Evolutionary conservation across 2,888 invertebrate species (phyloP), one percentile per base, ranked within the genome.

Genomic region (Napeogenes sylphis): DNA sequence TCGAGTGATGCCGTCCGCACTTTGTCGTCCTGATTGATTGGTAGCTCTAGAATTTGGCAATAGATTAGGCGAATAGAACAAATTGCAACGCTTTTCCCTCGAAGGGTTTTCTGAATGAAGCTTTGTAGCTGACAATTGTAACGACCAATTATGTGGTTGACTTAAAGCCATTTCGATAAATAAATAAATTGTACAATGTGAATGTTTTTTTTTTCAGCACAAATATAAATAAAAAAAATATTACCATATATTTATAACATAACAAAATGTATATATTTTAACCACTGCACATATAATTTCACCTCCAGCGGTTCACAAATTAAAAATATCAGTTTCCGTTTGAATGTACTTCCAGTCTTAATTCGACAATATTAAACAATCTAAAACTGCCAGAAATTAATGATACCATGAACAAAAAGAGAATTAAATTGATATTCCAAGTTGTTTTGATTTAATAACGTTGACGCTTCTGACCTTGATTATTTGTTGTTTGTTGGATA

Each of bases 381-480:
- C 10, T 42, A 42, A 42, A 42, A 10, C 10, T 10, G 3, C 2
- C 42, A 42, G 5, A 38, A 42, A 42, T 10, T 10, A 42, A 42
- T 10, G 42, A 42, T 10, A 8, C 38, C 55, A 35, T 76, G 75
- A 74, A 76, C 76, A 74, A 33, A 35, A n/a, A 14, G 8, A 55
- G 71, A 60, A 65, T 79, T 77, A 78, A 78, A 79, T 81, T 78
- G 74, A 75, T 76, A 75, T 63, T 64, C 58, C 64, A 64, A 69
- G 69, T 67, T 61, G 55, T 67, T 79, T 75, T 82, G 82, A 83
- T 84, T 82, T 82, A 83, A 83, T 78, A 76, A 61, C 68, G 73
- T 69, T 73, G 77, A 78, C 78, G 73, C 71, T 72, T 72, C 66
- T 60, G 77, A 75, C 74, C 74, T 75, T 75, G 77, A 77, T 78